Evolutionary conservation across 2,797 vertebrate genomes (phyloP), one percentile per base, ranked within the genome.

Genomic region (Muscicapa striata): DNA sequence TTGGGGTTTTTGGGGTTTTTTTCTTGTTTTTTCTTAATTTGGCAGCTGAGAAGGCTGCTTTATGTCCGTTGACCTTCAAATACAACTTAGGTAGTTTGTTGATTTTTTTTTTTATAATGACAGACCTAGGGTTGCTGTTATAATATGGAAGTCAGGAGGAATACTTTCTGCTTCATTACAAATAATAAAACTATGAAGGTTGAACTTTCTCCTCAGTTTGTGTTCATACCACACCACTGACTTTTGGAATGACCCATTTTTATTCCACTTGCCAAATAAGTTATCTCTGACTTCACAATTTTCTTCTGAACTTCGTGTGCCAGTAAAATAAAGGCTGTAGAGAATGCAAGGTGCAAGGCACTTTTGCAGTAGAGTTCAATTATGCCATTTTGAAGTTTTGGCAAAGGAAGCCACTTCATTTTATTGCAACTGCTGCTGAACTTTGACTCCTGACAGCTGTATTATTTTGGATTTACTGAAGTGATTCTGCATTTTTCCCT

Each of bases 391-490:
- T 64, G 29, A 26, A 82, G 22, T 54, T 76, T 86, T 81, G 69
- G n/a, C 61, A 49, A 14, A 70, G 46, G 54, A 94, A 81, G 29
- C 11, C 38, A 15, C 10, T 78, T 84, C 5, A 30, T 84, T 94
- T 96, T 64, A 61, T 63, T 88, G n/a, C 34, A 67, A 58, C 81
- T 95, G 48, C 49, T 69, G 46, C 49, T 91, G 29, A 84, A 27
- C 51, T 87, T 89, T 91, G 55, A 81, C 62, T 91, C n/a, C 24
- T 74, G 52, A 74, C 57, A 52, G 29, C 15, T 87, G 34, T 54
- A 26, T 66, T 93, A 29, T 61, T 77, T 77, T 15, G 84, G 88
- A 79, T 82, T 83, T 94, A 36, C 68, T 87, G n/a, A 79, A 85
- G 89, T 11, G 5, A 74, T 93, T 86, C 74, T 84, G 2, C 12